Evolutionary conservation across 2,113 vertebrate species (phyloP).

Genomic region (Sturnira hondurensis): DNA sequence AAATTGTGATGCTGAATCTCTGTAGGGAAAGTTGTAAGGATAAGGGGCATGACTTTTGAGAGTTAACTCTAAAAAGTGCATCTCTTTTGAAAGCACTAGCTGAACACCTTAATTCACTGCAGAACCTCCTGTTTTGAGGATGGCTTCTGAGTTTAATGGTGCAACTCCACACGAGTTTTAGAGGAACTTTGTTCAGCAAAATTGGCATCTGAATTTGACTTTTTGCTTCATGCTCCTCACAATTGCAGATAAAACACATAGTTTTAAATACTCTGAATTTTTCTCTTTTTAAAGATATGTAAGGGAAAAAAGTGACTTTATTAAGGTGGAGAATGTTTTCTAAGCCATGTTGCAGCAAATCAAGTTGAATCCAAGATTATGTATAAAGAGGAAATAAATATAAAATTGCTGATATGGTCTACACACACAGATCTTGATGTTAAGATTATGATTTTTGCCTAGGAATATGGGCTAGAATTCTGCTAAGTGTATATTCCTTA

Average conservation of each 20-base stretch:
- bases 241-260: conserved; percentile 6
- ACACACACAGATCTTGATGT: neutral
- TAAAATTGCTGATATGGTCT: neutral
- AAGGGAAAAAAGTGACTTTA: neutral
- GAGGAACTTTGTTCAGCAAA: neutral
- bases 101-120: neutral
- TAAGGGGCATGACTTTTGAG: neutral
- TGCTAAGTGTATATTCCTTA: neutral
- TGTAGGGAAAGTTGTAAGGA: neutral
- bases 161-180: neutral
- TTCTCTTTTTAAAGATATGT: conserved; percentile 25
- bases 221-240: neutral
- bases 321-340: neutral
- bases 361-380: neutral
- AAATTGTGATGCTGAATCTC: neutral
- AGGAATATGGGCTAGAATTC: neutral
- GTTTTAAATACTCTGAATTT: neutral
- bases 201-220: neutral
- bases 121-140: neutral
- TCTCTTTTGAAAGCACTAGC: neutral
- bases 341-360: neutral
- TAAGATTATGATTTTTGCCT: neutral
- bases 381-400: neutral
- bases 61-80: neutral
- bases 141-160: neutral